Base-by-base conservation (phyloP, 2,888 invertebrate genomes). In the Drosophila setosimentum region DNA sequence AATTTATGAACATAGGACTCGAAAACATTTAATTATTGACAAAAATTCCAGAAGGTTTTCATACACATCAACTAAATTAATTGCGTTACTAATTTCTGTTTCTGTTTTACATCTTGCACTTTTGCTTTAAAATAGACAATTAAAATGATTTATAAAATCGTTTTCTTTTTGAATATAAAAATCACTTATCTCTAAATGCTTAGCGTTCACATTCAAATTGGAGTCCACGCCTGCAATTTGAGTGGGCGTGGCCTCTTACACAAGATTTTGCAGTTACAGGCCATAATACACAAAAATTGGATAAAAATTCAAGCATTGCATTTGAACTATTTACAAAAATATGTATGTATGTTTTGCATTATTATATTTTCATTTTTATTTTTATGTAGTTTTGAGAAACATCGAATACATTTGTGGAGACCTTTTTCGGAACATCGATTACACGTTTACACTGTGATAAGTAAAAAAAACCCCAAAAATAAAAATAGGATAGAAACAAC, bases 111-210 rank as follows among this genome's bases (percentile, higher is more conserved):
- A 69, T 49, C 53, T 57, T 76, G 68, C 59, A 50, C 73, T 74
- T 64, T 64, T 66, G 54, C 74, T 68, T 87, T 90, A 83, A 87
- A 87, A 90, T 87, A 87, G 87, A 87, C 87, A 87, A 89, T 90
- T 87, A 87, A 87, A 87, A 87, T 87, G 76, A 87, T 86, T 90
- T 90, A 84, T 84, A 89, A 87, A 90, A 87, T 80, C 90, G 73
- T 67, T 74, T 82, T 63, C 53, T 35, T 59, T 55, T 37, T 67
- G 76, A 81, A 88, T 87, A 83, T 85, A 87, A 90, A 87, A 87
- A 82, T 87, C 78, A 75, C 90, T 87, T 87, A 90, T 50, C 7
- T 68, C 87, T 87, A 90, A 79, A 80, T 89, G 87, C 80, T 90
- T 87, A 83, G 90, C 87, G 80, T 86, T 90, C 89, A 83, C 90